These are phyloP conservation scores for Erythrocebus patas DNA, from an alignment of 2,113 vertebrate species.

Conservation along the genomic window DNA sequence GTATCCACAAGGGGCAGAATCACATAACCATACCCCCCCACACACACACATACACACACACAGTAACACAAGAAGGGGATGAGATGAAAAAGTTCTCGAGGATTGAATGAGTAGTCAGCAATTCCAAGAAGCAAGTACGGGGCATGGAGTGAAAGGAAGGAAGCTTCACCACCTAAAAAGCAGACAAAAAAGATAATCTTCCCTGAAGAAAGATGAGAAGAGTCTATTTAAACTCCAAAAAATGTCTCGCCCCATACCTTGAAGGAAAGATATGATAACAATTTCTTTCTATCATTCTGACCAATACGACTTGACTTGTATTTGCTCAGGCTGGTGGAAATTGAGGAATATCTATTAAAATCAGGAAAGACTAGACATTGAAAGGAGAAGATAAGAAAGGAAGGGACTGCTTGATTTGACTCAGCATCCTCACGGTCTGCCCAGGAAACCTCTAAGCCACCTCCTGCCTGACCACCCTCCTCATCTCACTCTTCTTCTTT, in stretches of 20 bases:
- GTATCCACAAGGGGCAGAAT: neutral
- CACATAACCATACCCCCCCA: neutral
- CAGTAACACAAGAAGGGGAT: rapidly evolving
- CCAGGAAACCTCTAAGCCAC: neutral
- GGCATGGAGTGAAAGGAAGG: neutral
- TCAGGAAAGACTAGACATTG: neutral
- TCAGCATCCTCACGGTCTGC: neutral
- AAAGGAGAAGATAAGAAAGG: neutral
- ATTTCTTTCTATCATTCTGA: neutral
- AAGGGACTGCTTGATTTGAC: neutral
- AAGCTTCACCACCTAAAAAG: neutral
- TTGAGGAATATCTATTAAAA: neutral
- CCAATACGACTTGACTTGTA: neutral
- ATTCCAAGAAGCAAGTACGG: neutral
- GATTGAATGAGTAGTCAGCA: neutral
- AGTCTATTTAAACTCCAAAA: neutral
- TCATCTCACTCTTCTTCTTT: neutral
- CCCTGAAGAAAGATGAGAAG: neutral
- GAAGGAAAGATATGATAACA: neutral
- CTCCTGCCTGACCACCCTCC: neutral
- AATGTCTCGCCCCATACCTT: neutral
- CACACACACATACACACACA: neutral
- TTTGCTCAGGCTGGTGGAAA: neutral
- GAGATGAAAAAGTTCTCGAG: neutral
- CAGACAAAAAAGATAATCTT: neutral